These are phyloP conservation scores for Brevimyrus niger DNA, from an alignment of 2,113 vertebrate species.

Conservation along the genomic window DNA sequence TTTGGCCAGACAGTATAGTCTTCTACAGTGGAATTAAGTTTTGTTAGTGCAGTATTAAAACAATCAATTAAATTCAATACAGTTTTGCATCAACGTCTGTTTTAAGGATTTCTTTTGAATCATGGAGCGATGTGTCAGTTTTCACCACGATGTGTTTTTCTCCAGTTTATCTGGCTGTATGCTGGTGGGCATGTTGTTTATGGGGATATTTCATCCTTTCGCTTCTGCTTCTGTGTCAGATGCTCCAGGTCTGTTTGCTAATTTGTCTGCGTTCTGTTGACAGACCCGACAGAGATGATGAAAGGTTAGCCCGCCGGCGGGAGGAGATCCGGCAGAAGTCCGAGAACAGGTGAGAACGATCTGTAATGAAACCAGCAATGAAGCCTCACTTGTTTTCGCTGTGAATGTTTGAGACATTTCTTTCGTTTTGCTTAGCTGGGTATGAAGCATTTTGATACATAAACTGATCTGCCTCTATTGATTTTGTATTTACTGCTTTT, in stretches of 20 bases:
- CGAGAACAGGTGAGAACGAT: constrained; percentile 55
- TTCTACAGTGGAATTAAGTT: not conserved
- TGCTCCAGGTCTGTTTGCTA: not conserved
- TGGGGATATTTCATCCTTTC: not conserved
- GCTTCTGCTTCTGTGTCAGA: not conserved
- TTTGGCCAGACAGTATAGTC: too few relatives aligned
- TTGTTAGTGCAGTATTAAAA: not conserved
- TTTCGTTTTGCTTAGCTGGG: not conserved
- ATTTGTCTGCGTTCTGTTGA: not conserved
- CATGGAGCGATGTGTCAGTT: not conserved
- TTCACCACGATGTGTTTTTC: not conserved
- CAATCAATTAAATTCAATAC: not conserved
- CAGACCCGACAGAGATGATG: constrained; percentile 55
- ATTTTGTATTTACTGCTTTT: not conserved
- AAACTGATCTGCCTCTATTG: not conserved
- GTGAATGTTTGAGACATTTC: not conserved
- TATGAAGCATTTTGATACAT: not conserved
- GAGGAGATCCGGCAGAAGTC: constrained; percentile 54
- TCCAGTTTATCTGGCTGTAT: not conserved
- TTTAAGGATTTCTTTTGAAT: not conserved
- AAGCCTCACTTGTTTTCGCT: not conserved
- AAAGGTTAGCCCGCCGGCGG: constrained; percentile 44
- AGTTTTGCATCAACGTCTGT: not conserved
- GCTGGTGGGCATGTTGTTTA: not conserved
- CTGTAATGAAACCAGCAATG: not conserved